Conservation (phyloP, 2,888 invertebrate species). For the Charanyca ferruginea region DNA sequence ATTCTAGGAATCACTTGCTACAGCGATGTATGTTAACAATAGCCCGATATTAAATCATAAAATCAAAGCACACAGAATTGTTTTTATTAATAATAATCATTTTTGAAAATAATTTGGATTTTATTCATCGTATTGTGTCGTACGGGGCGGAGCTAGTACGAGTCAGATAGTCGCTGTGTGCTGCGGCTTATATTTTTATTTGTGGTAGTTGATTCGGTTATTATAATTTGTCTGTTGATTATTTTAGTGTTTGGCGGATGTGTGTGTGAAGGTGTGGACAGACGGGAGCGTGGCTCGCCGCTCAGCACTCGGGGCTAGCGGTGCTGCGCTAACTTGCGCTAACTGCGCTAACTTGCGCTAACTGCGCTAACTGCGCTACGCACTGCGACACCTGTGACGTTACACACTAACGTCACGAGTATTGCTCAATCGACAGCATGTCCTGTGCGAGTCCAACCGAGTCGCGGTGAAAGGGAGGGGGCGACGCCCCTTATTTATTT, state of each 20-base stretch:
- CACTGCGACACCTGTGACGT: slow-evolving; percentile 55
- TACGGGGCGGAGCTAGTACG: slow-evolving; percentile 64
- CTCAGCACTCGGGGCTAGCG: slow-evolving; percentile 32
- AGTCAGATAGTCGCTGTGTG: slow-evolving; percentile 69
- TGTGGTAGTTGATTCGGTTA: slow-evolving; percentile 75
- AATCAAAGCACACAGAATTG: slow-evolving; percentile 70
- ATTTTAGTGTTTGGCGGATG: slow-evolving; percentile 73
- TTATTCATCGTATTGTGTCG: slow-evolving; percentile 67
- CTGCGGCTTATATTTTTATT: slow-evolving; percentile 68
- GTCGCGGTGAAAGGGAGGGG: slow-evolving; percentile 79
- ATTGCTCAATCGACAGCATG: slow-evolving; percentile 74
- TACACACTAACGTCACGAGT: slow-evolving; percentile 69
- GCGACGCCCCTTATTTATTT: slow-evolving; percentile 88
- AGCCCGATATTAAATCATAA: slow-evolving; percentile 64
- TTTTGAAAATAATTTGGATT: slow-evolving; percentile 81
- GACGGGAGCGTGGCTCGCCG: slow-evolving; percentile 48
- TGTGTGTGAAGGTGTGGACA: slow-evolving; percentile 64
- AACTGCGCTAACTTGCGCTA: background rate
- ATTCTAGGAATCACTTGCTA: slow-evolving; percentile 63
- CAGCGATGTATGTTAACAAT: slow-evolving; percentile 61
- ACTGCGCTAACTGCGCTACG: background rate
- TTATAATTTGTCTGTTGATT: slow-evolving; percentile 79
- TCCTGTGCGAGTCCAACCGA: slow-evolving; percentile 72
- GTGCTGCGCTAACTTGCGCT: background rate
- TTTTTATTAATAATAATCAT: slow-evolving; percentile 78